These are phyloP conservation scores for Ormia ochracea DNA, from an alignment of 2,888 invertebrate species.

Conservation along the genomic window DNA sequence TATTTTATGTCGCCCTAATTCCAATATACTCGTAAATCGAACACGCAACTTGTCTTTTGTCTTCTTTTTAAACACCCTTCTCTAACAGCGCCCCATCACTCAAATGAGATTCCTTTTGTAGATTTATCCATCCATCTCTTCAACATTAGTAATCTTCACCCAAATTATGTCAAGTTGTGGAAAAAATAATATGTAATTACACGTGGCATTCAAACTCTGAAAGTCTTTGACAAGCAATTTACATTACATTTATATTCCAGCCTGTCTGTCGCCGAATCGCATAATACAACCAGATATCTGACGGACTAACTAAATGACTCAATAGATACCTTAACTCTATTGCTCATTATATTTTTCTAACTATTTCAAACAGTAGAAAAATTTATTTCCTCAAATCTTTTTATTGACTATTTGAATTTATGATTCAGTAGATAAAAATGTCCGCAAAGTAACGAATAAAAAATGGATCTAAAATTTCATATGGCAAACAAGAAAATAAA, in stretches of 20 bases:
- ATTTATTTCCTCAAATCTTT: background rate
- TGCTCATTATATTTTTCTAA: background rate
- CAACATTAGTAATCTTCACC: slow-evolving; percentile 46
- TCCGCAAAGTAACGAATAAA: no score
- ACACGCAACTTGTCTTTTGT: slow-evolving; percentile 50
- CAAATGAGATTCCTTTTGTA: background rate
- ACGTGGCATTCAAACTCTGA: slow-evolving; percentile 40
- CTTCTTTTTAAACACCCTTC: slow-evolving; percentile 4
- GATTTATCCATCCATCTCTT: background rate
- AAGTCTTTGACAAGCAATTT: background rate
- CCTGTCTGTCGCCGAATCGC: background rate
- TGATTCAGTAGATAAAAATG: no score
- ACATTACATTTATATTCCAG: background rate
- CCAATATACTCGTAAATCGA: slow-evolving; percentile 38
- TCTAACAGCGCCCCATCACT: background rate
- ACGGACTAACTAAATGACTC: background rate
- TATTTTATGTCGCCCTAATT: slow-evolving; percentile 50
- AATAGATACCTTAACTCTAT: no score
- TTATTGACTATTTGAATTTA: background rate
- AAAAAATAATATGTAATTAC: slow-evolving; percentile 58
- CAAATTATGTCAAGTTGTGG: slow-evolving; percentile 55
- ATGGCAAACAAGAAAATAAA: no score
- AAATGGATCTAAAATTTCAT: no score
- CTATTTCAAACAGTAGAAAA: background rate
- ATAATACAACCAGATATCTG: background rate